phyloP scores from a whole-genome alignment of 2,797 vertebrate species.

The Channa striata region DNA sequence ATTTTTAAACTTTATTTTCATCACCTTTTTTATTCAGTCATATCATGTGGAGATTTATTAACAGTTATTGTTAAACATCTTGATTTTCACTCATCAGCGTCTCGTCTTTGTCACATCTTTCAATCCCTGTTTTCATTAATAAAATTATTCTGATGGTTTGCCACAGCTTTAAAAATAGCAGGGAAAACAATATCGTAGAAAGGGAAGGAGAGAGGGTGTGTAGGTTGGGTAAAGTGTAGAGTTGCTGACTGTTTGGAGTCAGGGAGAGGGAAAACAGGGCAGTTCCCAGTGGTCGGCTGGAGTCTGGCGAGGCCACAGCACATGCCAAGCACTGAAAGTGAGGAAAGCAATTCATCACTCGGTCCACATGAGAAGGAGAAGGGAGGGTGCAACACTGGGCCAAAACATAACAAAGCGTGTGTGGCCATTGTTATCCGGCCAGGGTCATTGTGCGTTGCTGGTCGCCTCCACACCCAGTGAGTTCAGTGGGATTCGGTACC shows the following conservation, averaged over 20 bases:
- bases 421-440: constrained; percentile 75
- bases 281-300: constrained; percentile 65
- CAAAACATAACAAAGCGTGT: constrained; percentile 73
- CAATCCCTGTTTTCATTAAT: neutral
- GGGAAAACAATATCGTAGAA: constrained; percentile 40
- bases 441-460: constrained; percentile 68
- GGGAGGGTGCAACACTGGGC: constrained; percentile 37
- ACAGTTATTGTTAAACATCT: too few species aligned
- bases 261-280: constrained; percentile 61
- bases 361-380: constrained; percentile 43
- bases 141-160: constrained; percentile 39
- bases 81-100: too few species aligned
- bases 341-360: constrained; percentile 81
- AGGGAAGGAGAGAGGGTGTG: constrained; percentile 17
- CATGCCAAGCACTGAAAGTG: constrained; percentile 68
- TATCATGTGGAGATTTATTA: too few species aligned
- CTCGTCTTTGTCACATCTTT: too few species aligned
- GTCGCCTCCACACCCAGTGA: constrained; percentile 65
- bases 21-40: too few species aligned
- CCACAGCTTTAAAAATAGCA: constrained; percentile 46
- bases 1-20: too few species aligned
- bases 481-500: constrained; percentile 69
- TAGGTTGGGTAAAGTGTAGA: constrained; percentile 50
- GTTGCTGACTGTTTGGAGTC: constrained; percentile 59
- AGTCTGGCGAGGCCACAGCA: constrained; percentile 66